Conservation (phyloP, 2,888 invertebrate genomes). For the Halictus ligatus region DNA sequence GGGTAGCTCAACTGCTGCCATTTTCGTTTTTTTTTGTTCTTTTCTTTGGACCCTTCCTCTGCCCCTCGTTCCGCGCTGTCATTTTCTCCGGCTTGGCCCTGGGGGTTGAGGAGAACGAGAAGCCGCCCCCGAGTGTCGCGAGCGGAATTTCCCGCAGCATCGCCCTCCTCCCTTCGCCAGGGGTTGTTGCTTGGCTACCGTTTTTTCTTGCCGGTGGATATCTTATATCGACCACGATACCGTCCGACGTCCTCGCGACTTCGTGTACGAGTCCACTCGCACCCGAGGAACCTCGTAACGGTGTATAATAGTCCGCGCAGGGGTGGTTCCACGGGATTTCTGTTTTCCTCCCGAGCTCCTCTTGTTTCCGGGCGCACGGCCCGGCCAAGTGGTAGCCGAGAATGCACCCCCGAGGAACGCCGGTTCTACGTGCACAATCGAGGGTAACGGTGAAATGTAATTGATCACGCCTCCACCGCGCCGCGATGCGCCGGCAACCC, state of each 20-base stretch:
- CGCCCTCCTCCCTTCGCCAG: neutral
- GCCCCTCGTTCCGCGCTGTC: neutral
- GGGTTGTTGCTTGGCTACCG: neutral
- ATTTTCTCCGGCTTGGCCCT: neutral
- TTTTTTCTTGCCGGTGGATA: constrained; percentile 14
- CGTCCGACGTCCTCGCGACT: constrained; percentile 7
- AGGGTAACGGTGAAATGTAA: constrained; percentile 38
- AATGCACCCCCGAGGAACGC: constrained; percentile 16
- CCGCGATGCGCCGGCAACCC: neutral
- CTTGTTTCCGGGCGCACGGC: constrained; percentile 8
- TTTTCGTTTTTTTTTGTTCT: constrained; percentile 41
- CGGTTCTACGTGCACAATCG: constrained; percentile 26
- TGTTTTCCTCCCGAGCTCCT: constrained; percentile 39
- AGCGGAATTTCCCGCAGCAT: constrained; percentile 36
- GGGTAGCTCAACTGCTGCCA: constrained; percentile 59
- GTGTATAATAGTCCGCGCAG: constrained; percentile 57
- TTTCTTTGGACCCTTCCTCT: neutral
- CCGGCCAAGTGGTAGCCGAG: neutral
- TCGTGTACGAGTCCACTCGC: constrained; percentile 13
- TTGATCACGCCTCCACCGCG: constrained; percentile 33
- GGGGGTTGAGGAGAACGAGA: constrained; percentile 1
- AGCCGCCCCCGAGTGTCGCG: constrained; percentile 43
- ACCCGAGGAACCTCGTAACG: constrained; percentile 58
- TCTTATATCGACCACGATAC: constrained; percentile 19
- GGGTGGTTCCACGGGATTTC: constrained; percentile 52